Conservation (phyloP, 2,797 vertebrate genomes). For the Danio jaintianensis region DNA sequence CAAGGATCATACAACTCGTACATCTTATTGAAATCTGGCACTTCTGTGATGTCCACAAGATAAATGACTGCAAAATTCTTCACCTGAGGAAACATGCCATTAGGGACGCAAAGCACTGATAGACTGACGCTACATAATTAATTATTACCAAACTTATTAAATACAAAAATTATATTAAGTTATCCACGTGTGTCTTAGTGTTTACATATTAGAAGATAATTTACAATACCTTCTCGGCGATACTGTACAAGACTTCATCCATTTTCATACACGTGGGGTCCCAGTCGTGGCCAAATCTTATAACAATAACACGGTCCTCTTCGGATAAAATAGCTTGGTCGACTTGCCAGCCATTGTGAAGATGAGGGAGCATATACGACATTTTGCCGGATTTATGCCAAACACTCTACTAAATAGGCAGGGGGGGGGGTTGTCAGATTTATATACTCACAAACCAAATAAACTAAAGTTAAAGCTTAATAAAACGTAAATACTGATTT, state of each 20-base stretch:
- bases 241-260: conserved; percentile 97
- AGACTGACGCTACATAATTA: neutral
- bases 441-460: neutral
- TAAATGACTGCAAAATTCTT: conserved; percentile 99
- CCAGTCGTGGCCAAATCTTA: conserved; percentile 98
- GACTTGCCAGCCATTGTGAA: conserved; percentile 99
- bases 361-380: conserved; percentile 98
- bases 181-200: neutral
- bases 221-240: conserved; percentile 91
- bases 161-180: too few relatives aligned
- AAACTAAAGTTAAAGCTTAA: neutral
- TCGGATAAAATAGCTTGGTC: conserved; percentile 98
- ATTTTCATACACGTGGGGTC: conserved; percentile 99
- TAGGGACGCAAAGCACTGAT: neutral
- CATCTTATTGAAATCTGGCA: conserved; percentile 99
- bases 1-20: conserved; percentile 97
- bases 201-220: neutral
- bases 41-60: conserved; percentile 98
- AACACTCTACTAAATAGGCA: conserved; percentile 24
- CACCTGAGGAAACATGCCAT: conserved; percentile 79
- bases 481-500: neutral
- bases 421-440: neutral
- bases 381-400: conserved; percentile 72
- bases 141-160: neutral
- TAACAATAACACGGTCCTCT: conserved; percentile 96